Evolutionary conservation across 2,797 vertebrate genomes (phyloP).

Genomic region (Pseudochromis fuscus): DNA sequence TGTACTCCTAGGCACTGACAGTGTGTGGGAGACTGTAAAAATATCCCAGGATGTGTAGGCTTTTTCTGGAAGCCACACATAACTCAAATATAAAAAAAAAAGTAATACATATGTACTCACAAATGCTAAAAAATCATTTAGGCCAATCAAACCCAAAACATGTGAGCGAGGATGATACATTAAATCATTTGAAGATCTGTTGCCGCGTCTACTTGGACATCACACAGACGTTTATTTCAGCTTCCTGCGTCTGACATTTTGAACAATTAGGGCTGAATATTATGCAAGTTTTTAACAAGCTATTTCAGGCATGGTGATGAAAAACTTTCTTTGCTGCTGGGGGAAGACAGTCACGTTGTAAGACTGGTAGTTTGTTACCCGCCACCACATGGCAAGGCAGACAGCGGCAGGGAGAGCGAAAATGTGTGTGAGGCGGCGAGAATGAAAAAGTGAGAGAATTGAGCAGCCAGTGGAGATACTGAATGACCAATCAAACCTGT

Average conservation of each 20-base stretch:
- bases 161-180: neutral
- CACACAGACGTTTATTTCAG: neutral
- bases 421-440: neutral
- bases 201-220: constrained; percentile 2
- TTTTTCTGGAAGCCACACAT: constrained; percentile 78
- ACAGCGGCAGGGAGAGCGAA: constrained; percentile 6
- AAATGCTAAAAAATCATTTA: constrained; percentile 38
- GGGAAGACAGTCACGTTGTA: constrained; percentile 7
- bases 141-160: constrained; percentile 33
- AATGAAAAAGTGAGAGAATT: constrained; percentile 28
- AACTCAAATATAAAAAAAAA: constrained; percentile 45
- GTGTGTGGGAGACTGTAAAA: constrained; percentile 74
- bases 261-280: constrained; percentile 22
- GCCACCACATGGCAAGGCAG: constrained; percentile 36
- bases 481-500: constrained; percentile 60
- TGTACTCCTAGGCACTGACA: constrained; percentile 63
- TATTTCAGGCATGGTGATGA: constrained; percentile 31
- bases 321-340: constrained; percentile 3
- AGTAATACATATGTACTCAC: constrained; percentile 35
- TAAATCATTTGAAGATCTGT: neutral
- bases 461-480: constrained; percentile 34
- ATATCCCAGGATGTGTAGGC: constrained; percentile 84
- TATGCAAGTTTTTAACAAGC: constrained; percentile 17
- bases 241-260: neutral
- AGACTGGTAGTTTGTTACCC: constrained; percentile 46